These are phyloP conservation scores for Silurus meridionalis DNA, from an alignment of 2,113 vertebrate genomes.

Conservation along the genomic window DNA sequence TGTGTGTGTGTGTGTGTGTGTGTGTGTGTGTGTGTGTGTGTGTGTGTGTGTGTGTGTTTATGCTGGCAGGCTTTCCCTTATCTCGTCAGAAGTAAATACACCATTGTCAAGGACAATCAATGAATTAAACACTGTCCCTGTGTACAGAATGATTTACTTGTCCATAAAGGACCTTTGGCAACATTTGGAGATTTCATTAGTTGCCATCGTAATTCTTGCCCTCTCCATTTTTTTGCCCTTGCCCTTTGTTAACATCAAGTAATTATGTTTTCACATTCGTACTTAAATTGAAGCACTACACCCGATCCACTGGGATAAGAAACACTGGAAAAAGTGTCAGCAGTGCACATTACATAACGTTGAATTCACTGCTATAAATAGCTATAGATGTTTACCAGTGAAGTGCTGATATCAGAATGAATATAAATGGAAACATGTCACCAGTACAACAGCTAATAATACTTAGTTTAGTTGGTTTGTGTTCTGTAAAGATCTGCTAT, in stretches of 20 bases:
- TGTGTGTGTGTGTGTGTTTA: neutral
- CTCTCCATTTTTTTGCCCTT: neutral
- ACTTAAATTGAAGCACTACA: neutral
- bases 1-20: neutral
- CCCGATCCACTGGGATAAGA: slow-evolving; percentile 13
- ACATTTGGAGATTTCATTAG: slow-evolving; percentile 1
- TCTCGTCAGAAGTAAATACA: slow-evolving; percentile 16
- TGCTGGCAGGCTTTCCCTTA: neutral
- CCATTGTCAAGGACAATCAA: slow-evolving; percentile 32
- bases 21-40: neutral
- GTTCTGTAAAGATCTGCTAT: neutral
- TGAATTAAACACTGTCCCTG: neutral
- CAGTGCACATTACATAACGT: slow-evolving; percentile 22
- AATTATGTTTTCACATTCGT: neutral
- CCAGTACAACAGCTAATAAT: neutral
- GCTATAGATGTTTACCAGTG: neutral
- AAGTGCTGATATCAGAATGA: slow-evolving; percentile 22
- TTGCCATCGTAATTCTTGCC: neutral
- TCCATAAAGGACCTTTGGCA: neutral
- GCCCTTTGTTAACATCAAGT: slow-evolving; percentile 10
- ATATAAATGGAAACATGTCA: slow-evolving; percentile 15
- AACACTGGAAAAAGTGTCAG: slow-evolving; percentile 10
- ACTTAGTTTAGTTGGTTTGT: neutral
- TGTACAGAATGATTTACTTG: slow-evolving; percentile 5
- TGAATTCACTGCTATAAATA: slow-evolving; percentile 19